Percentiles rank a stretch among this genome's conserved stretches.
Evolutionary conservation across 2,113 vertebrate species (phyloP).

Genomic region (Apteryx mantelli): DNA sequence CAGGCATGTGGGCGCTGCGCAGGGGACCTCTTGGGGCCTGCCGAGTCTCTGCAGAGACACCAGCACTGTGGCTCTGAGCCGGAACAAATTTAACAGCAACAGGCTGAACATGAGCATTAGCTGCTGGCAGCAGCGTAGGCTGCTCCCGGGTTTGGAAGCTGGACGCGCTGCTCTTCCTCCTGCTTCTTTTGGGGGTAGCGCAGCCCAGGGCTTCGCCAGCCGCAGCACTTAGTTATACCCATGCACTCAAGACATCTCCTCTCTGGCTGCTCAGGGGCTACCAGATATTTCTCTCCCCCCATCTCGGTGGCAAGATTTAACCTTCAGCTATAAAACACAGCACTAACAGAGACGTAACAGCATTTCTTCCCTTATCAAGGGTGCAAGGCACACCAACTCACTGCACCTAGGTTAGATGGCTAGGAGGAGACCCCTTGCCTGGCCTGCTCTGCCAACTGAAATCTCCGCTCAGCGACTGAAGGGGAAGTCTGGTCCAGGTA

Average conservation of each 20-base stretch:
- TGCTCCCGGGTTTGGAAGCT: neutral
- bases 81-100: neutral
- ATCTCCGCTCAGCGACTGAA: neutral
- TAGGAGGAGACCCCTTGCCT: neutral
- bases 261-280: neutral
- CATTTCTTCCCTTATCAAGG: neutral
- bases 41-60: neutral
- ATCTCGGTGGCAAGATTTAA: neutral
- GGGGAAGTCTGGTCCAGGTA: neutral
- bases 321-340: neutral
- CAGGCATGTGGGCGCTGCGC: neutral
- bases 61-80: rapidly evolving
- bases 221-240: neutral
- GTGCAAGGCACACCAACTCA: neutral
- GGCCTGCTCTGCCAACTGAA: neutral
- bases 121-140: neutral
- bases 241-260: neutral
- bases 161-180: conserved; percentile 3
- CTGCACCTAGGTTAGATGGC: rapidly evolving
- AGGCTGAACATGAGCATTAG: neutral
- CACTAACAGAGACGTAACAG: neutral
- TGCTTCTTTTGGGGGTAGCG: neutral
- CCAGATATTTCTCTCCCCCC: neutral
- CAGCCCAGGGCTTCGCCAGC: neutral
- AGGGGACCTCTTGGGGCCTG: neutral